Evolutionary conservation across 1,140 invertebrate genomes (phyloP), one percentile per base, ranked within the genome.

Genomic region (Psilanteris sp.): DNA sequence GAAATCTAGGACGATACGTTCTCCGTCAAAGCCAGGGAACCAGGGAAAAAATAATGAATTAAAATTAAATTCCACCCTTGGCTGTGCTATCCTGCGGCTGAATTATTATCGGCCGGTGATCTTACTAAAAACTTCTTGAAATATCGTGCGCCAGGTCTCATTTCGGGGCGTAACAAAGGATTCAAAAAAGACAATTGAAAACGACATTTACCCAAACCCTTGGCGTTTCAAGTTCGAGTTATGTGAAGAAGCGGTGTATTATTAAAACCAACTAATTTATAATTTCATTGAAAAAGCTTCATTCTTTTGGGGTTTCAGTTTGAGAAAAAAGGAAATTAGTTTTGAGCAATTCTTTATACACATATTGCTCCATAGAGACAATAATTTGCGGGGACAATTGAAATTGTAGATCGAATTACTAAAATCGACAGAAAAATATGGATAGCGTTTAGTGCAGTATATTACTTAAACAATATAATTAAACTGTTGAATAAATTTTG

Each of bases 21-120:
- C 39, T 10, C 31, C 61, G 67, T 71, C 67, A 71, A 36, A 54
- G 9, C 2, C 55, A 71, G 37, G 11, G 29, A 7, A 0, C 8
- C 31, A 36, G n/a, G 15, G 3, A 62, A 62, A 62, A 71, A 55
- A 34, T 55, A 26, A 31, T 26, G 57, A 72, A 72, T 57, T 59
- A 66, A 80, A 76, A 72, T 72, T 78, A 82, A 84, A 84, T 83
- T 81, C 79, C 74, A 64, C 57, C 79, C 80, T 48, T 31, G 26
- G 68, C 44, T n/a, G n/a, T 64, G 61, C 37, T 48, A 57, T 71
- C 18, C 50, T 54, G 73, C 44, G 64, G 73, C 78, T 82, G 79
- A 82, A 82, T 83, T 84, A 82, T 83, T 80, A 80, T 83, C 78
- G 72, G 73, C 55, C 32, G 67, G 46, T 79, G 81, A 81, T 81